phyloP scores from a whole-genome alignment of 1,140 invertebrate species.

The Euwallacea similis region DNA sequence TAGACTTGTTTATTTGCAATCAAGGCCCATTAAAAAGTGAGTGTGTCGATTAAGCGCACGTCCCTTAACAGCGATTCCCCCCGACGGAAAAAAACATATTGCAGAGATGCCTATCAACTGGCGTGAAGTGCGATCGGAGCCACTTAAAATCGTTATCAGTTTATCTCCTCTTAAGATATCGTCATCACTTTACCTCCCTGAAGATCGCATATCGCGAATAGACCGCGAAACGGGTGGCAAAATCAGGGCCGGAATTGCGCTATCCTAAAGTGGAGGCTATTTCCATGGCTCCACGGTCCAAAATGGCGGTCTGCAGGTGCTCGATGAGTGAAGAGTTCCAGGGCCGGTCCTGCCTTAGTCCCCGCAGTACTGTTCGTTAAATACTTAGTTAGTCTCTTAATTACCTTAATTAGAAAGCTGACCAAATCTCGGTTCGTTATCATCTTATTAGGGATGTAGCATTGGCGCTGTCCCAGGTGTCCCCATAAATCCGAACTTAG shows the following conservation, averaged over 20 bases:
- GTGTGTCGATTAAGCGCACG: too few species aligned
- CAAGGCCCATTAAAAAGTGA: neutral
- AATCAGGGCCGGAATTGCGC: slow-evolving; percentile 3
- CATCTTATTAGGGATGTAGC: slow-evolving; percentile 19
- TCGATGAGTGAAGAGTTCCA: neutral
- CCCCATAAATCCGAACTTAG: too few species aligned
- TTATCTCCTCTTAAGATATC: slow-evolving; percentile 15
- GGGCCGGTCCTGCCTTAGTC: neutral
- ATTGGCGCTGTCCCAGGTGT: too few species aligned
- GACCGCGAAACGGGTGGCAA: slow-evolving; percentile 19
- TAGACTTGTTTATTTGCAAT: neutral
- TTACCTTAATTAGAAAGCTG: slow-evolving; percentile 29
- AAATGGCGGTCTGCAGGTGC: neutral
- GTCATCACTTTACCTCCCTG: slow-evolving; percentile 17
- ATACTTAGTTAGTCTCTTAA: slow-evolving; percentile 24
- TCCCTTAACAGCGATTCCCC: too few species aligned
- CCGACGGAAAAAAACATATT: neutral
- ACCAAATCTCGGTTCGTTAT: slow-evolving; percentile 21
- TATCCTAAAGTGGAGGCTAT: neutral
- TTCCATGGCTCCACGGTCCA: neutral
- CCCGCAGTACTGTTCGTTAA: slow-evolving; percentile 3
- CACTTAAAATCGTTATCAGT: slow-evolving; percentile 24
- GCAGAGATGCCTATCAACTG: slow-evolving; percentile 9
- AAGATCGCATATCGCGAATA: slow-evolving; percentile 9
- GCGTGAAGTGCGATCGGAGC: slow-evolving; percentile 20